Percentiles rank a stretch among this genome's conserved stretches.
Conservation (phyloP, 2,113 vertebrate species). For the Gadus macrocephalus region DNA sequence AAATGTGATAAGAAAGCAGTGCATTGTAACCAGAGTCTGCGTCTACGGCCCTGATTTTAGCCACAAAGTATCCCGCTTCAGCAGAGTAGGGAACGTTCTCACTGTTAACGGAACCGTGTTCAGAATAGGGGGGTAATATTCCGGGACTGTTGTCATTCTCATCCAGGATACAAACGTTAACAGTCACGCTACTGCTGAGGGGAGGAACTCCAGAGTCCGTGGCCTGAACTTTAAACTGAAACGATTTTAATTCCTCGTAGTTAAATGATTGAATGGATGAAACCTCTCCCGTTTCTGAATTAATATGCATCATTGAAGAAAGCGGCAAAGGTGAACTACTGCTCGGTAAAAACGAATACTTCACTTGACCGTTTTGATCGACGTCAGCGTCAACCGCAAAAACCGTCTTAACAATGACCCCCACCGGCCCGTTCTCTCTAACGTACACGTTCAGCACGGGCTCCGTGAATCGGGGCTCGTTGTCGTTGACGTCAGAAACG, state of each 20-base stretch:
- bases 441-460: slow-evolving; percentile 40
- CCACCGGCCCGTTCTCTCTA: slow-evolving; percentile 62
- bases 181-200: slow-evolving; percentile 47
- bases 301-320: slow-evolving; percentile 53
- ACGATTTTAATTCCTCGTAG: slow-evolving; percentile 47
- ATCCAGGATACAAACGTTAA: slow-evolving; percentile 72
- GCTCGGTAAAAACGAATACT: slow-evolving; percentile 46
- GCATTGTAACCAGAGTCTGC: slow-evolving; percentile 24
- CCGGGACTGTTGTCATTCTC: slow-evolving; percentile 79
- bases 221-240: slow-evolving; percentile 67
- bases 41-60: slow-evolving; percentile 59
- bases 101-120: slow-evolving; percentile 27
- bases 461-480: slow-evolving; percentile 43
- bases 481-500: slow-evolving; percentile 55
- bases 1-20: neutral
- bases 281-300: slow-evolving; percentile 59
- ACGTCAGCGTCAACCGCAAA: slow-evolving; percentile 60
- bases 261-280: slow-evolving; percentile 40
- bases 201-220: slow-evolving; percentile 9
- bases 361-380: slow-evolving; percentile 50
- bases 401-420: slow-evolving; percentile 50
- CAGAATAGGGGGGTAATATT: slow-evolving; percentile 72
- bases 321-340: slow-evolving; percentile 20
- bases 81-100: slow-evolving; percentile 57
- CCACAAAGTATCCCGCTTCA: slow-evolving; percentile 70